These are phyloP conservation scores for Diachasmimorpha longicaudata DNA, from an alignment of 1,140 invertebrate genomes.

Conservation along the genomic window DNA sequence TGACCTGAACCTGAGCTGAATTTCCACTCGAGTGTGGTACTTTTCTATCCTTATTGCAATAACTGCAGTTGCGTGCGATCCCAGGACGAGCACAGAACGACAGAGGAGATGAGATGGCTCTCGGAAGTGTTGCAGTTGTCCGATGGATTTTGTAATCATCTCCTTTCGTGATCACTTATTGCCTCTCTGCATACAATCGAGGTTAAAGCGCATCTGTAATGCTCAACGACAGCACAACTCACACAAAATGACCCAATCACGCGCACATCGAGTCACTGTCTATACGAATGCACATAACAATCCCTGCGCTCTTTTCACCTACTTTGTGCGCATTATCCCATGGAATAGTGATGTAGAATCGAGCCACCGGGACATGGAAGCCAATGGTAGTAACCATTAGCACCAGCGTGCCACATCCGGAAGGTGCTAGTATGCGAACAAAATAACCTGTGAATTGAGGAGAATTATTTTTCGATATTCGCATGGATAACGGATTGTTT, in stretches of 20 bases:
- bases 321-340: conserved; percentile 45
- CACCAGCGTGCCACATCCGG: conserved; percentile 44
- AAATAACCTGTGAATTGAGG: not conserved
- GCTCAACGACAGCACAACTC: conserved; percentile 16
- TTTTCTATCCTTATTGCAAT: too few species aligned
- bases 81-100: not conserved
- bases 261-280: not conserved
- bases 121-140: conserved; percentile 1
- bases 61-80: not conserved
- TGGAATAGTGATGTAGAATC: conserved; percentile 21
- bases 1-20: too few species aligned
- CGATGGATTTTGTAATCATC: conserved; percentile 24
- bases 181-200: conserved; percentile 34
- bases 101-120: conserved; percentile 14
- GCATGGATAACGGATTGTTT: not conserved
- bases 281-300: conserved; percentile 24
- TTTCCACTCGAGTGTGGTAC: too few species aligned
- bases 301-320: conserved; percentile 44
- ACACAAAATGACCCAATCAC: not conserved
- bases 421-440: conserved; percentile 16
- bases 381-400: conserved; percentile 34
- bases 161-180: not conserved
- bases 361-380: conserved; percentile 26
- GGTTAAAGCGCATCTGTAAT: conserved; percentile 49
- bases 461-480: not conserved